Evolutionary conservation across 2,113 vertebrate genomes (phyloP).

Genomic region (Engraulis encrasicolus): DNA sequence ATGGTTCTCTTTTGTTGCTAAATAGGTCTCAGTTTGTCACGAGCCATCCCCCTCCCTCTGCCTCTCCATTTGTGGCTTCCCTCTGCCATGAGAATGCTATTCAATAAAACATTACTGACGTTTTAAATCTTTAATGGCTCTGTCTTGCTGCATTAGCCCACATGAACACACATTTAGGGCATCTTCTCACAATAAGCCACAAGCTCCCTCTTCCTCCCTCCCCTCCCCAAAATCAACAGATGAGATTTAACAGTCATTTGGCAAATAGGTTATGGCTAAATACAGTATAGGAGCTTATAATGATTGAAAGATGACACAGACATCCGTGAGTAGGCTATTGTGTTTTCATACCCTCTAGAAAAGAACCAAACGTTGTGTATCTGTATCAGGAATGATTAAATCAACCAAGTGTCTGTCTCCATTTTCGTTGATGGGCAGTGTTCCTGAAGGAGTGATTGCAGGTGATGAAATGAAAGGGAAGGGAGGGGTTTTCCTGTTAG

Average conservation of each 20-base stretch:
- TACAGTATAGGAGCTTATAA: not conserved
- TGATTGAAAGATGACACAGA: not conserved
- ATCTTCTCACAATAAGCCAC: slow-evolving; percentile 46
- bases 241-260: slow-evolving; percentile 41
- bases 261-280: slow-evolving; percentile 26
- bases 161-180: slow-evolving; percentile 76
- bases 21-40: slow-evolving; percentile 60
- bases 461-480: too few species aligned
- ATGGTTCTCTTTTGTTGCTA: slow-evolving; percentile 38
- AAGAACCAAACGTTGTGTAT: not conserved
- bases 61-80: slow-evolving; percentile 4
- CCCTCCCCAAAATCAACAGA: slow-evolving; percentile 27
- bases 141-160: slow-evolving; percentile 75
- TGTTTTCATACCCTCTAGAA: not conserved
- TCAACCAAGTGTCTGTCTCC: not conserved
- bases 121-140: slow-evolving; percentile 78
- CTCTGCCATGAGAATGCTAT: slow-evolving; percentile 58
- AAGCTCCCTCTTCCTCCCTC: slow-evolving; percentile 4
- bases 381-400: not conserved
- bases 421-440: not conserved
- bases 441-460: not conserved
- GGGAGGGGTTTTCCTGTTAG: too few species aligned
- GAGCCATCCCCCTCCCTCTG: not conserved
- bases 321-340: not conserved
- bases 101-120: slow-evolving; percentile 75